These are phyloP conservation scores for Arctia plantaginis DNA, from an alignment of 2,888 invertebrate species.

Conservation along the genomic window DNA sequence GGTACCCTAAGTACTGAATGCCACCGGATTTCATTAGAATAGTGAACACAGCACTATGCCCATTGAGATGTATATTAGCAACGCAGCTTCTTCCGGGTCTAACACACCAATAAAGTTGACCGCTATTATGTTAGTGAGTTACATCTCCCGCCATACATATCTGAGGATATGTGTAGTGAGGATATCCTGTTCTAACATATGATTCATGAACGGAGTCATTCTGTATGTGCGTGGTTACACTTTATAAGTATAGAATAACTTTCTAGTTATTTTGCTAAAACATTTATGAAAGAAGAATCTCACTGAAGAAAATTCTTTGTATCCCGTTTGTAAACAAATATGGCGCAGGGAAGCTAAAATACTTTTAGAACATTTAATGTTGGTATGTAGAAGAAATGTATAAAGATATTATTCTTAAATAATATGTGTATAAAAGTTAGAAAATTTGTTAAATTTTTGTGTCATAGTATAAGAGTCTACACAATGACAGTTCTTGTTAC, in stretches of 20 bases:
- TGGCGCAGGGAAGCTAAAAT: neutral
- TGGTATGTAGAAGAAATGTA: no score
- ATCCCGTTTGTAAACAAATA: neutral
- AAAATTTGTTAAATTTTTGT: no score
- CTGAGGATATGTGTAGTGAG: slow-evolving; percentile 6
- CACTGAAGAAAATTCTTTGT: neutral
- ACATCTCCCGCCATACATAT: slow-evolving; percentile 12
- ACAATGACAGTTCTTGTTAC: no score
- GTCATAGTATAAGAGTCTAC: no score
- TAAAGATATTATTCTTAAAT: no score
- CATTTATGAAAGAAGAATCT: neutral
- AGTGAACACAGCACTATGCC: slow-evolving; percentile 19
- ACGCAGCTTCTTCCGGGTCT: slow-evolving; percentile 28
- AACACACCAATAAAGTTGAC: slow-evolving; percentile 42
- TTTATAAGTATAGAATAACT: neutral
- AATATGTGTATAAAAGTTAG: no score
- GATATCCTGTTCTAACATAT: slow-evolving; percentile 21
- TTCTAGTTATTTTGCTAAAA: neutral
- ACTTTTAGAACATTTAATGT: no score
- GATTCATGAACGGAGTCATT: slow-evolving; percentile 11
- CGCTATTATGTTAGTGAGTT: slow-evolving; percentile 17
- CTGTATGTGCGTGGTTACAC: neutral
- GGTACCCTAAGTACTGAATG: neutral
- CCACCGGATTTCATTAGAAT: neutral
- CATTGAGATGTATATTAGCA: slow-evolving; percentile 46